Evolutionary conservation across 2,113 vertebrate species (phyloP), one percentile per base, ranked within the genome.

Genomic region (Plecotus auritus): DNA sequence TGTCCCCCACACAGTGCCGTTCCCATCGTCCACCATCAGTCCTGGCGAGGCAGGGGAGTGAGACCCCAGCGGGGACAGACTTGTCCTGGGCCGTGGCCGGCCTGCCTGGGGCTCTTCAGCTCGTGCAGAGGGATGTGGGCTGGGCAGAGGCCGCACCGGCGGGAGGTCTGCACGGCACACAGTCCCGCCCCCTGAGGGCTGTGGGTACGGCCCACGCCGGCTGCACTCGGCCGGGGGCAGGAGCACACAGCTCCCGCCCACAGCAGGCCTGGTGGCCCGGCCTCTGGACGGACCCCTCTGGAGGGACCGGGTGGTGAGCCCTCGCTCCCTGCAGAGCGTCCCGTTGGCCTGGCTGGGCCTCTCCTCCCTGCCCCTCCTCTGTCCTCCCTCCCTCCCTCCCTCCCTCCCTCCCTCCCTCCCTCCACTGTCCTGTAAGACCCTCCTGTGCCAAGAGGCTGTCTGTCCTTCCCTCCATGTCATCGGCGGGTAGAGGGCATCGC

Each of bases 391-490:
- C 74, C 45, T 40, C n/a, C 32, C n/a, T 30, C 12, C 28, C 2
- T 14, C 18, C 45, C n/a, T 14, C 26, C 67, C 82, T 51, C 7
- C 76, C 56, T 28, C 20, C 40, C 69, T 86, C 91, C 89, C 59
- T 93, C 90, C 95, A 96, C 89, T 90, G 91, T 89, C 4, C 83
- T 35, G 59, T 85, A 59, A 96, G 91, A 73, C 56, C 85, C 69
- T 91, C 14, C 90, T 97, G 91, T 95, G 89, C 92, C 67, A 37
- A 76, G 89, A 86, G 32, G 22, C 81, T 84, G 80, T 97, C 82
- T 87, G 5, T 77, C 77, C 54, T 88, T 45, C 91, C 59, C 96
- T 85, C 61, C 10, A 2, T 84, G 76, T 94, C 56, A 11, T n/a
- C 16, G 11, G 54, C 0, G 1, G 37, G 54, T 45, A 35, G 40